Evolutionary conservation across 2,797 vertebrate species (phyloP).

Genomic region (Pseudochirops corinnae): DNA sequence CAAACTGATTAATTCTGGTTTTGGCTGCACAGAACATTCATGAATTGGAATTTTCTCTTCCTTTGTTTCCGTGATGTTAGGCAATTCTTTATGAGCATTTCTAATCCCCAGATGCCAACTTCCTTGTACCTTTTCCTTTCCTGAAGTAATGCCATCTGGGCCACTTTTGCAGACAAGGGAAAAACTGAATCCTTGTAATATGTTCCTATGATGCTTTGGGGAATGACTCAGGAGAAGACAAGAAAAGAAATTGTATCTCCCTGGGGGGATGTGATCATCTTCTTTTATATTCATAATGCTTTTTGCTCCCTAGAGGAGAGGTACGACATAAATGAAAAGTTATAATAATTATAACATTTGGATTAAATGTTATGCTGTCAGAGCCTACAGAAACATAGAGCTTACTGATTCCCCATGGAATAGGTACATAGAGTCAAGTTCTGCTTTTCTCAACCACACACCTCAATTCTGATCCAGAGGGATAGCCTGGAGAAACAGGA

Average conservation of each 20-base stretch:
- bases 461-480: not conserved
- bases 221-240: slow-evolving; percentile 16
- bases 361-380: slow-evolving; percentile 60
- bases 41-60: not conserved
- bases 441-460: not conserved
- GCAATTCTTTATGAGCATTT: not conserved
- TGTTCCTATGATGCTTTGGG: slow-evolving; percentile 16
- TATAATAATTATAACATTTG: slow-evolving; percentile 69
- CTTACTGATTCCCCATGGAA: slow-evolving; percentile 44
- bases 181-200: not conserved
- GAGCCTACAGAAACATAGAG: slow-evolving; percentile 30
- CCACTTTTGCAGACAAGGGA: not conserved
- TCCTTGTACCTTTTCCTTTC: not conserved
- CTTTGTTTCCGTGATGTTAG: not conserved
- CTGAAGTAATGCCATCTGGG: not conserved
- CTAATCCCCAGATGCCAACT: not conserved
- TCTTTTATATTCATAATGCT: slow-evolving; percentile 44
- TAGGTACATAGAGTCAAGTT: not conserved
- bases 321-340: slow-evolving; percentile 52
- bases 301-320: slow-evolving; percentile 49
- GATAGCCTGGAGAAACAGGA: not conserved
- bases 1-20: not conserved
- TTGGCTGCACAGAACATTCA: not conserved
- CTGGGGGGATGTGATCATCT: slow-evolving; percentile 20
- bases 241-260: not conserved